Conservation (phyloP, 1,140 invertebrate species). For the Tetraneura akinire region DNA sequence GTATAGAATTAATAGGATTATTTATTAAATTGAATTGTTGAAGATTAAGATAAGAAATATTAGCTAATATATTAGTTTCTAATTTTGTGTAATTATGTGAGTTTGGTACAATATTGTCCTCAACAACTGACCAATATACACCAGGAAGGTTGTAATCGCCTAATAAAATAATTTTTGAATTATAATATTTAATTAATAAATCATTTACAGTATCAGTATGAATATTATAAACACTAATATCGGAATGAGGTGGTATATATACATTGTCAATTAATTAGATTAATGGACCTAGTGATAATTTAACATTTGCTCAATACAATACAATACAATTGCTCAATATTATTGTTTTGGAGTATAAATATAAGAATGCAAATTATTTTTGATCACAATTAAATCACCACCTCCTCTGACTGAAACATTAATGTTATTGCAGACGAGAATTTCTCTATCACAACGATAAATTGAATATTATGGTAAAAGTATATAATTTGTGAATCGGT, state of each 20-base stretch:
- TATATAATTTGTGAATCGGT: no score
- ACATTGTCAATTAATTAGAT: not conserved
- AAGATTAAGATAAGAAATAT: not conserved
- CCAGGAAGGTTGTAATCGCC: not conserved
- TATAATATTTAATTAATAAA: not conserved
- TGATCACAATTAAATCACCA: not conserved
- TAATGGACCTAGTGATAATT: not conserved
- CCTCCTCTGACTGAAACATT: not conserved
- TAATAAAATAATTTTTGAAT: not conserved
- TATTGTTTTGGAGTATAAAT: not conserved
- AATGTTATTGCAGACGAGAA: not conserved
- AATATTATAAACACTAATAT: not conserved
- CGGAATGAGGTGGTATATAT: not conserved
- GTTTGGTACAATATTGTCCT: not conserved
- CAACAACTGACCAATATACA: not conserved
- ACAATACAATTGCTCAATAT: not conserved
- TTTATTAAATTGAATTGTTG: not conserved
- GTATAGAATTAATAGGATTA: not conserved
- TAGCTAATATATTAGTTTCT: not conserved
- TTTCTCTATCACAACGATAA: no score
- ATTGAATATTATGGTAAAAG: no score
- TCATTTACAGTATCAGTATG: not conserved
- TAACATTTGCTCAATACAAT: no score
- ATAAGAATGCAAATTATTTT: not conserved
- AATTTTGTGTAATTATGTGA: not conserved